A percentile compares a stretch with the other conserved stretches of the same genome.
These are phyloP conservation scores for Hemichromis elongatus DNA, from an alignment of 2,113 vertebrate genomes.

Conservation along the genomic window DNA sequence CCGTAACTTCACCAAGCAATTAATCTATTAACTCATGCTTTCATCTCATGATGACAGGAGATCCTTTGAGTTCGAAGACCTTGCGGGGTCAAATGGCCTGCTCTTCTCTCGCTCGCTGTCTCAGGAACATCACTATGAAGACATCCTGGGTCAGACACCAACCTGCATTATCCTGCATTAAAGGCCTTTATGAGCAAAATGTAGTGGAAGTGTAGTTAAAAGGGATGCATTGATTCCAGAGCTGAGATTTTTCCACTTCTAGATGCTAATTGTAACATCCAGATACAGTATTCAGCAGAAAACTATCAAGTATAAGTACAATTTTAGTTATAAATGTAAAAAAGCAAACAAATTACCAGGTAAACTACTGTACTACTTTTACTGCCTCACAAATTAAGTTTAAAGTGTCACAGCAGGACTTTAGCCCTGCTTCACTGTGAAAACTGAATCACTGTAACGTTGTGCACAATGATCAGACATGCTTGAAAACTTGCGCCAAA, in stretches of 20 bases:
- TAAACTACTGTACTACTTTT: neutral
- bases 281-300: neutral
- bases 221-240: neutral
- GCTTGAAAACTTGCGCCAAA: neutral
- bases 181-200: neutral
- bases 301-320: neutral
- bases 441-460: neutral
- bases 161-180: neutral
- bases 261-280: neutral
- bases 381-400: neutral
- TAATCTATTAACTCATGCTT: neutral
- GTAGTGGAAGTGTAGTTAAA: neutral
- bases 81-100: constrained; percentile 71
- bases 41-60: constrained; percentile 66
- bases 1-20: too few species aligned
- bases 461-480: neutral
- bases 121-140: constrained; percentile 89
- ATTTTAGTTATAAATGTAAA: neutral
- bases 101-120: constrained; percentile 76
- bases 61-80: constrained; percentile 84
- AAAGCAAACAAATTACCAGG: neutral
- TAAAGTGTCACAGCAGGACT: neutral
- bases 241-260: neutral
- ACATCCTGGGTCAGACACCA: constrained; percentile 74
- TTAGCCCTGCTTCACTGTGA: neutral